Evolutionary conservation across 2,797 vertebrate species (phyloP), one percentile per base, ranked within the genome.

Genomic region (Buphagus erythrorhynchus): DNA sequence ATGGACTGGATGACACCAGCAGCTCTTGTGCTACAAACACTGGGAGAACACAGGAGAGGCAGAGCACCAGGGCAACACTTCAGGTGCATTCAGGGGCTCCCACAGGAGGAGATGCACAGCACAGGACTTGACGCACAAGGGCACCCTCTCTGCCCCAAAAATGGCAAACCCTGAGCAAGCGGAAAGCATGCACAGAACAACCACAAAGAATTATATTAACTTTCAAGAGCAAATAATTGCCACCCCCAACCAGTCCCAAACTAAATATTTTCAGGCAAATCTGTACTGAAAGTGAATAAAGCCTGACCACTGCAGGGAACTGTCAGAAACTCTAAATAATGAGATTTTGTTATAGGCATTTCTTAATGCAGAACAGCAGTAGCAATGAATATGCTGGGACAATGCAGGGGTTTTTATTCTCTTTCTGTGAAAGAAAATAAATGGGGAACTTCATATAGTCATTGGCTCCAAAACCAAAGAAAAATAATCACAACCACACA

Each of bases 311-410:
- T 86, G 86, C 74, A 93, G 86, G 79, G 79, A 75, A 84, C 66
- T 69, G 76, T 93, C 86, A 94, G 83, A 88, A 78, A 69, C 63
- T 83, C 65, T 88, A 81, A 86, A 88, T 84, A 94, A 88, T 86
- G 79, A 81, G 73, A 76, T 79, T 84, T 75, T 69, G 46, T 88
- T 96, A 86, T 71, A 94, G 71, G 69, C 73, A 79, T 63, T 94
- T 90, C 80, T 92, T 96, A 96, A 92, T 76, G 83, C 33, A 84
- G 90, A 96, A 86, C 62, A 84, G 77, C 88, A 92, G 71, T 38
- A 90, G 69, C 77, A 92, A 82, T 96, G 80, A 96, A 94, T 94
- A 88, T 86, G 24, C 77, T 88, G 43, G 45, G 83, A 95, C 94
- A 96, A 93, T 59, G 59, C 36, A 4, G 40, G 20, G 16, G 0